Evolutionary conservation across 2,797 vertebrate genomes (phyloP).

Genomic region (Sebastes vulpes): DNA sequence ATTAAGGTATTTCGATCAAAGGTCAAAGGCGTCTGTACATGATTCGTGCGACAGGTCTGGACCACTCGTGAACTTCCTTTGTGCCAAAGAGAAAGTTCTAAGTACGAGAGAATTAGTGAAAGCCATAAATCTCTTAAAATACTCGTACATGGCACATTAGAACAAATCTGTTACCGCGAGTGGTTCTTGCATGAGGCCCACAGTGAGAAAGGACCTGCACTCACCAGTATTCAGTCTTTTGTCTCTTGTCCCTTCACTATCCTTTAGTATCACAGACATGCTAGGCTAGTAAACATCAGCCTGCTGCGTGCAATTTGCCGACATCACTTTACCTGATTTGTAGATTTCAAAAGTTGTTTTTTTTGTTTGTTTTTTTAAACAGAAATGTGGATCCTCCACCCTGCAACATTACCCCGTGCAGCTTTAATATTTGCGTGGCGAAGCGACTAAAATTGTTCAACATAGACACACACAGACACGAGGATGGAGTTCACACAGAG

Average conservation of each 20-base stretch:
- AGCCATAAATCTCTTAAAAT: neutral
- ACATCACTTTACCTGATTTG: slow-evolving; percentile 44
- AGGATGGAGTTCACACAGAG: slow-evolving; percentile 78
- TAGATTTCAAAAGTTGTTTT: neutral
- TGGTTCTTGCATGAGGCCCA: neutral
- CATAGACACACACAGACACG: slow-evolving; percentile 73
- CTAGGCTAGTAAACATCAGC: slow-evolving; percentile 7
- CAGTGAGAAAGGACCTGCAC: neutral
- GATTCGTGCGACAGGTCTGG: too few species aligned
- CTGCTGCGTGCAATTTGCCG: slow-evolving; percentile 28
- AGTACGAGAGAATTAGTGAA: neutral
- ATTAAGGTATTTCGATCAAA: too few species aligned
- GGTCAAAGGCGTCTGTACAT: too few species aligned
- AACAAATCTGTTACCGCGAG: neutral
- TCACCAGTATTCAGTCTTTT: neutral
- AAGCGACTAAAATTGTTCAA: slow-evolving; percentile 38
- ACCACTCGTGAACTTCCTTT: neutral
- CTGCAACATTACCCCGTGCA: slow-evolving; percentile 30
- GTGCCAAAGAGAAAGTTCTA: neutral
- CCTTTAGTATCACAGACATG: neutral
- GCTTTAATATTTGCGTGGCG: slow-evolving; percentile 47
- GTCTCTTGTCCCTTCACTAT: neutral
- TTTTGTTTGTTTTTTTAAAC: neutral
- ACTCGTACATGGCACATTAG: neutral
- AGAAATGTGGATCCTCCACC: slow-evolving; percentile 9